Evolutionary conservation across 2,888 invertebrate species (phyloP), one percentile per base, ranked within the genome.

Genomic region (Leucophenga montana): DNA sequence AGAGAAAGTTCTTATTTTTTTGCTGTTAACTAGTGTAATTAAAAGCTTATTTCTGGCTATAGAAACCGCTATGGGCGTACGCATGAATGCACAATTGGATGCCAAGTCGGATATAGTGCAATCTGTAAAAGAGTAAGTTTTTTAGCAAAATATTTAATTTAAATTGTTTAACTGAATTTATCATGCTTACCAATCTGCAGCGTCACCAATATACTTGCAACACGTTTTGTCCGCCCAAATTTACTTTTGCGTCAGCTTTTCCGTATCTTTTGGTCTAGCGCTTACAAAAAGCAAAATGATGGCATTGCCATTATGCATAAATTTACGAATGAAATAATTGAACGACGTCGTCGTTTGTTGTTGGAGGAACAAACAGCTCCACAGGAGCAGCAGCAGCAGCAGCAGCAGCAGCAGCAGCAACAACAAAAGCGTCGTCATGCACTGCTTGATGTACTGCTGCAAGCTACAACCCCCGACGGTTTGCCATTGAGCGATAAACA

Each of bases 31-130:
- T 70, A 89, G 16, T 6, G 2, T 39, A 33, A 20, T 39, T 9
- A 1, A 20, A 18, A 54, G 16, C 18, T 11, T 18, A 54, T 11
- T 20, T 54, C 5, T 1, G 9, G 18, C 11, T n/a, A 72, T 71
- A 50, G 95, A 95, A 88, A 93, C 95, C 1, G 93, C 95, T 9
- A 96, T 96, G 95, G 96, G 95, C 0, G 91, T 92, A 14, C 90
- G 91, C 62, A 89, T 95, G 0, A 90, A 93, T 79, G 94, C 95
- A 0, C 95, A 95, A 84, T 87, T 88, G 33, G 88, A 93, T 79
- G 88, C 89, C 14, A 90, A 93, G 70, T 92, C 93, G 0, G 90
- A 91, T 76, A 95, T 95, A 83, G 93, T 94, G 0, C 89, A 90
- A 77, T 92, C 93, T 27, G 92, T 95, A 48, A 91, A 92, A 84